Evolutionary conservation across 64 coral and sea anemone species (phyloP), one percentile per base, ranked within the genome.

Genomic region (Pocillopora verrucosa): DNA sequence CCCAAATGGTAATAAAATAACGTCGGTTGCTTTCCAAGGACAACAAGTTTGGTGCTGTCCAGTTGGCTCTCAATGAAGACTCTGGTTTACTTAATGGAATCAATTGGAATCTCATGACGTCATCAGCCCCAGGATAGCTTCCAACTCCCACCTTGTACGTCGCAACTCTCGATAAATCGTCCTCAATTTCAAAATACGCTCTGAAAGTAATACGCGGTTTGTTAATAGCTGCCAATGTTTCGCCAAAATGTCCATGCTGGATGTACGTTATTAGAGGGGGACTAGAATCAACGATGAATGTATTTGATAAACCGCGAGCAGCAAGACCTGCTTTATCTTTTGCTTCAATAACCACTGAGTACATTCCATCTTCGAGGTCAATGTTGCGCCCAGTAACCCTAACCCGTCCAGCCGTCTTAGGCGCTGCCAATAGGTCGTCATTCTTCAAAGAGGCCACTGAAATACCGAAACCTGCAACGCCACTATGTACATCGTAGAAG

Each of bases 251-350:
- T 3, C 97, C 97, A 75, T 99, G 97, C 36, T 99, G 97, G 20
- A 99, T 76, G 22, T 81, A 77, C 9, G 41, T 83, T 56, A 95
- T 56, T 60, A 35, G 56, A 30, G 94, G 93, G 36, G 97, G 97
- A 11, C 83, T 95, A 80, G 88, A 91, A 86, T 99, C 97, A n/a
- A 99, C 88, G 70, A 99, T 99, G 45, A 99, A 95, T n/a, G 97
- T 91, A 65, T 95, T 95, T 30, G 93, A 95, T 11, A 93, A 75
- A 0, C 90, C 88, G 19, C 69, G 80, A 26, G 93, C 34, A 26
- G 60, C 81, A 75, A 79, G 62, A 45, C 97, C 97, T 10, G 97
- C 97, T 79, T 83, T 95, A 76, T 99, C 97, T 11, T 58, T 95
- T 12, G 97, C 97, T 76, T 93, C 79, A 10, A 99, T 90, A 36